Percentiles rank a stretch among this genome's conserved stretches.
Conservation (phyloP, 1,140 invertebrate genomes). For the Eueides isabella region DNA sequence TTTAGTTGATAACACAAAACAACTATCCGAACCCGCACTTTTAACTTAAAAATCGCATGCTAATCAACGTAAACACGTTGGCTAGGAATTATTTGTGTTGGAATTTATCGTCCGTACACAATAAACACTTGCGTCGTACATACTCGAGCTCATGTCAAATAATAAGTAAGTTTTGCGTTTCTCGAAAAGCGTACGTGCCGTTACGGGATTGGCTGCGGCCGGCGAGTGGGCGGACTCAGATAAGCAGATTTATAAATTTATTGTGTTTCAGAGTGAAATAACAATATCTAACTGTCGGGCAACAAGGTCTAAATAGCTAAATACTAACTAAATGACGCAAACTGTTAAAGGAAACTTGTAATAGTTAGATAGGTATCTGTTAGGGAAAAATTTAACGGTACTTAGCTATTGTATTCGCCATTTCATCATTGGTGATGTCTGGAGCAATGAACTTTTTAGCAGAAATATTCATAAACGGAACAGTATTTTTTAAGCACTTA, state of each 20-base stretch:
- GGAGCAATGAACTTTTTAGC: neutral
- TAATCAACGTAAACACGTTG: constrained; percentile 45
- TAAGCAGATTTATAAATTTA: constrained; percentile 38
- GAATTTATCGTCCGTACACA: constrained; percentile 55
- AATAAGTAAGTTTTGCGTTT: constrained; percentile 54
- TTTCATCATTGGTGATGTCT: neutral
- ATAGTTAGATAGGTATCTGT: constrained; percentile 18
- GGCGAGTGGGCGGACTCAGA: constrained; percentile 48
- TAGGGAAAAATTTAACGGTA: neutral
- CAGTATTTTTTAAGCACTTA: neutral
- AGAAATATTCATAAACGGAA: neutral
- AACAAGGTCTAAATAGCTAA: neutral
- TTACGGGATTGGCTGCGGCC: constrained; percentile 59
- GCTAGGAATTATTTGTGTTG: constrained; percentile 59
- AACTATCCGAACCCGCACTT: constrained; percentile 52
- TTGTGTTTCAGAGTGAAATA: constrained; percentile 45
- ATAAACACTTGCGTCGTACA: constrained; percentile 68
- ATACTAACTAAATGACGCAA: constrained; percentile 21
- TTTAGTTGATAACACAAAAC: constrained; percentile 44
- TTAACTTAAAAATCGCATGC: constrained; percentile 43
- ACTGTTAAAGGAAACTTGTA: constrained; percentile 7
- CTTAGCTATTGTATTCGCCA: neutral
- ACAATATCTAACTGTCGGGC: no score
- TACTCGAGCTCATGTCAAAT: constrained; percentile 59
- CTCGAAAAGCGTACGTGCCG: constrained; percentile 72